Conservation (phyloP, 1,140 invertebrate species). For the Pogonognathellus flavescens region DNA sequence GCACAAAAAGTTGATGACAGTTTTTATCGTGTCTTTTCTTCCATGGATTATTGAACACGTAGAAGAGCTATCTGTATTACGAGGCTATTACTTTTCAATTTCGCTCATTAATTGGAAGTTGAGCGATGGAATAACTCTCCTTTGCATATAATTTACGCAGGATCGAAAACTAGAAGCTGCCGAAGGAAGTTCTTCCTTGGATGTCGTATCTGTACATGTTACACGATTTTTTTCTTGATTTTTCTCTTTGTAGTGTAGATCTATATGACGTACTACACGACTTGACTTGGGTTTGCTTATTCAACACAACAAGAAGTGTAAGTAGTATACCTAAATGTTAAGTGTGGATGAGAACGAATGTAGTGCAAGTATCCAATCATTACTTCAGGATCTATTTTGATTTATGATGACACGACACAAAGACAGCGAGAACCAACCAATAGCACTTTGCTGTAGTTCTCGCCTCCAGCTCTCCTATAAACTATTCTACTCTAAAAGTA, state of each 20-base stretch:
- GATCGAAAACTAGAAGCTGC: too few species aligned
- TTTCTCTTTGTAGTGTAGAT: slow-evolving; percentile 21
- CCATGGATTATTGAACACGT: too few species aligned
- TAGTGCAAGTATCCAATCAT: slow-evolving; percentile 32
- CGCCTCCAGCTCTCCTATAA: slow-evolving; percentile 32
- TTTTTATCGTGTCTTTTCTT: background rate
- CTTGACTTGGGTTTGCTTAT: slow-evolving; percentile 17
- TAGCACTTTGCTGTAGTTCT: slow-evolving; percentile 28
- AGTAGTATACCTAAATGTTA: background rate
- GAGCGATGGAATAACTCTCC: too few species aligned
- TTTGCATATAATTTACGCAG: too few species aligned
- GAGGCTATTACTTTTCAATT: too few species aligned
- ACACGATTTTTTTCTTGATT: background rate
- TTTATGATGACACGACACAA: slow-evolving; percentile 48
- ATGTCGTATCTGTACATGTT: background rate
- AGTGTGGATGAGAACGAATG: background rate
- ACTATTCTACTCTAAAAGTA: slow-evolving; percentile 41
- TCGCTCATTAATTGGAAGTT: too few species aligned
- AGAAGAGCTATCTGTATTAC: too few species aligned
- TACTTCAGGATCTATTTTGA: slow-evolving; percentile 46
- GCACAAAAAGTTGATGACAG: background rate
- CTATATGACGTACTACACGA: background rate
- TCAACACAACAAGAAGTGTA: slow-evolving; percentile 23
- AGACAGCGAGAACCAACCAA: slow-evolving; percentile 38
- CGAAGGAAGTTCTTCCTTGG: background rate